Conservation (phyloP, 2,888 invertebrate species). For the Tipula helvola region DNA sequence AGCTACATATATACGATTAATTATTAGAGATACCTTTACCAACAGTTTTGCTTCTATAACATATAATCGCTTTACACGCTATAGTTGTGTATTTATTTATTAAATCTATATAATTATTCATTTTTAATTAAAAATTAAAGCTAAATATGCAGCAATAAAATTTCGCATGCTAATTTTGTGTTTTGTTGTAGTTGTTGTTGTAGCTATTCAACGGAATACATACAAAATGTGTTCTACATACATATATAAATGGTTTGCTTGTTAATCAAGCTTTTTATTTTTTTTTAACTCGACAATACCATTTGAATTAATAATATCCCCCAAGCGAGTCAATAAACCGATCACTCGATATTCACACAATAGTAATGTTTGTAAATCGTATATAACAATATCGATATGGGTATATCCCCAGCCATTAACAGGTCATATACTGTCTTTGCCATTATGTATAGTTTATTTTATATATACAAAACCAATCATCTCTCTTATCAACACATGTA, state of each 20-base stretch:
- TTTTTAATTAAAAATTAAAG: neutral
- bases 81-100: neutral
- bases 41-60: neutral
- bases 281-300: neutral
- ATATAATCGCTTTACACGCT: neutral
- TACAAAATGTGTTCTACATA: too few relatives aligned
- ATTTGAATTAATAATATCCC: neutral
- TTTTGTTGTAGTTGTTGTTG: neutral
- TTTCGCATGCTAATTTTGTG: neutral
- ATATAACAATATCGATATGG: neutral
- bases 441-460: neutral
- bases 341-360: neutral
- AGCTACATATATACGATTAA: neutral
- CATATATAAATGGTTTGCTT: neutral
- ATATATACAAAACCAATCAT: neutral
- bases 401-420: neutral
- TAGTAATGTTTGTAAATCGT: neutral
- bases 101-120: neutral
- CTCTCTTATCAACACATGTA: neutral
- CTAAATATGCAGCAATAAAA: neutral
- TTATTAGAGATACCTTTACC: neutral
- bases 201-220: too few relatives aligned
- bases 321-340: neutral
- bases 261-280: neutral
- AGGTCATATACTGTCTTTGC: neutral